Percentiles rank a stretch among this genome's conserved stretches.
phyloP scores from a whole-genome alignment of 2,113 vertebrate species.

The Bujurquina vittata region DNA sequence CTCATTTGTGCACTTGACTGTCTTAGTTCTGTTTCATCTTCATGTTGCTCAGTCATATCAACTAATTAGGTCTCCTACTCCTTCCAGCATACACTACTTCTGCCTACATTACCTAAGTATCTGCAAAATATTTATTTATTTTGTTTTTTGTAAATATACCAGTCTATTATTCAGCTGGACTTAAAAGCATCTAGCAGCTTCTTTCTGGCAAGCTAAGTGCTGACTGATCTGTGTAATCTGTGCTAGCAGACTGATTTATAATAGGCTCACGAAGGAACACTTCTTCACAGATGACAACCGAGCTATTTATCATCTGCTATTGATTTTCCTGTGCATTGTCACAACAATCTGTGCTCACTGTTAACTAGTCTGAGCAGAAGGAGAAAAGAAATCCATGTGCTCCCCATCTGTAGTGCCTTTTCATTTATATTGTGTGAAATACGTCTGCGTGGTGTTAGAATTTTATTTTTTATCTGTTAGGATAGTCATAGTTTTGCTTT shows the following conservation, averaged over 20 bases:
- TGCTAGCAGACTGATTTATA: conserved; percentile 55
- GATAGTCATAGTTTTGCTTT: not conserved
- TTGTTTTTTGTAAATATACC: not conserved
- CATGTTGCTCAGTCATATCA: conserved; percentile 3
- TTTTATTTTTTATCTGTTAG: not conserved
- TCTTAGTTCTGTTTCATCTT: conserved; percentile 4
- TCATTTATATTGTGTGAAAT: not conserved
- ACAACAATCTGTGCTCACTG: conserved; percentile 39
- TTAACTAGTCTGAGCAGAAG: conserved; percentile 23
- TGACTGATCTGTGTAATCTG: conserved; percentile 38
- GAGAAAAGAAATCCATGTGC: not conserved
- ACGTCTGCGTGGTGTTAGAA: not conserved
- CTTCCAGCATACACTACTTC: not conserved
- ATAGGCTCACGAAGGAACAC: conserved; percentile 28
- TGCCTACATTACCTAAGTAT: not conserved
- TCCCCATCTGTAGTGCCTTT: not conserved
- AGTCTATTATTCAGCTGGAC: conserved; percentile 26
- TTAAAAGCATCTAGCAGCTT: conserved; percentile 30
- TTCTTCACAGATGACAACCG: conserved; percentile 51
- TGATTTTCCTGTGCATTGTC: conserved; percentile 49
- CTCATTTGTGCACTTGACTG: not conserved
- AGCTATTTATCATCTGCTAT: conserved; percentile 51
- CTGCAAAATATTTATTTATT: not conserved
- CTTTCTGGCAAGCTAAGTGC: conserved; percentile 42
- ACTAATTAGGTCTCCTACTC: not conserved